A percentile compares a stretch with the other conserved stretches of the same genome.
phyloP scores from a whole-genome alignment of 2,113 vertebrate genomes.

The Gymnorhina tibicen region DNA sequence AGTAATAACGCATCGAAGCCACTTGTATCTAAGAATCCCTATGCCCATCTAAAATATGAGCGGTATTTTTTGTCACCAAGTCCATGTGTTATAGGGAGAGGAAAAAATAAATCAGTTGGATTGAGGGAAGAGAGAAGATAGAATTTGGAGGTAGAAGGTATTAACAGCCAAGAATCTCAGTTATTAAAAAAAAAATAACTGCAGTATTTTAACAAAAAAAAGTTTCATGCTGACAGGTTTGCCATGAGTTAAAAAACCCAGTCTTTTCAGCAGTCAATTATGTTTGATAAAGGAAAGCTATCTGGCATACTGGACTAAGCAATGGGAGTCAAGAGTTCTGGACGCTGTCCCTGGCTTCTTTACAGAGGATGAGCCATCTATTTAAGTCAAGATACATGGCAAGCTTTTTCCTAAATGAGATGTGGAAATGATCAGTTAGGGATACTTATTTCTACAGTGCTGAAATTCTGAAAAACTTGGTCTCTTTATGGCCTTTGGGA shows the following conservation, averaged over 20 bases:
- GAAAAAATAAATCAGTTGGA: neutral
- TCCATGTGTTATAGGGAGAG: neutral
- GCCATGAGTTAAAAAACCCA: constrained; percentile 49
- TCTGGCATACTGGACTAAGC: constrained; percentile 9
- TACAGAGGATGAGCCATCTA: neutral
- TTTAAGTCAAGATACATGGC: constrained; percentile 18
- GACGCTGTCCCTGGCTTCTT: constrained; percentile 13
- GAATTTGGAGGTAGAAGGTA: neutral
- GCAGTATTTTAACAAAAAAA: constrained; percentile 44
- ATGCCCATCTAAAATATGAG: neutral
- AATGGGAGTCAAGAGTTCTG: constrained; percentile 25
- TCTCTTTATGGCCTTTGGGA: neutral
- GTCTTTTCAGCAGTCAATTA: constrained; percentile 64
- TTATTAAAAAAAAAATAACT: neutral
- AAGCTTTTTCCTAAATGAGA: neutral
- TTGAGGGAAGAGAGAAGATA: neutral
- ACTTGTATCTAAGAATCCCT: neutral
- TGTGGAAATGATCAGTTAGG: neutral
- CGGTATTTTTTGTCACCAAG: neutral
- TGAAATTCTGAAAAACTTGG: neutral
- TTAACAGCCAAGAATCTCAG: neutral
- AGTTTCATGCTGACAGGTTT: constrained; percentile 39
- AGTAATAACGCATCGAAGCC: neutral
- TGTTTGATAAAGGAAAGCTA: constrained; percentile 27
- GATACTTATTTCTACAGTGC: neutral